Base-by-base conservation (phyloP, 2,888 invertebrate species). In the Aleiodes alternator region DNA sequence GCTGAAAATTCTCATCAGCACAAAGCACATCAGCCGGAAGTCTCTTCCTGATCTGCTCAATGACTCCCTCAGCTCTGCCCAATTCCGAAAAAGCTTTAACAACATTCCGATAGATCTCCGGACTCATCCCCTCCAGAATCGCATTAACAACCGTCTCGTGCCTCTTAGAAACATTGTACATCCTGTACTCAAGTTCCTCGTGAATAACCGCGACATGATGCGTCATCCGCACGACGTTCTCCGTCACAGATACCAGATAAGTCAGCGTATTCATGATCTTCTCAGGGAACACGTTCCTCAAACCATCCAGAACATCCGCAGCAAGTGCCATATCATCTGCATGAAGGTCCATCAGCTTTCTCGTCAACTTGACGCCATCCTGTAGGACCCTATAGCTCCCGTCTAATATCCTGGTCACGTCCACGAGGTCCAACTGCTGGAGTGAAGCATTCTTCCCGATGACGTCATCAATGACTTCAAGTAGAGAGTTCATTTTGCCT, bases 161-260 rank as follows among this genome's bases (percentile, higher is more conserved):
- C 34, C 80, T 82, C 11, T 75, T 66, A 0, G 83, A 80, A 14
- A 87, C 76, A 69, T 83, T 79, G 64, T 83, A 83, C n/a, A 87
- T 78, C 69, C 82, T 83, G 5, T 76, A 69, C 4, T 76, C 29
- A 3, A 80, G 82, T 29, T 86, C 84, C 31, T 82, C 82, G 75
- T 88, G 84, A 75, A 87, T 80, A 9, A 86, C 78, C 4, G 84
- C 84, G 1, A 84, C 78, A 73, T 88, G 88, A 69, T 87, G 83
- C 12, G 82, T 76, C 74, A 83, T 82, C 66, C 76, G 80, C 14
- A 84, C 82, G 14, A 87, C 69, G 14, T 82, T 84, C 51, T 86
- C 82, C 50, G 75, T 80, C 56, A 84, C 70, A 2, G 86, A 85
- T 14, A 84, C 66, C n/a, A 84, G 2, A 72, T 87, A 87, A 3